Evolutionary conservation across 2,113 vertebrate species (phyloP), one percentile per base, ranked within the genome.

Genomic region (Eurypyga helias): DNA sequence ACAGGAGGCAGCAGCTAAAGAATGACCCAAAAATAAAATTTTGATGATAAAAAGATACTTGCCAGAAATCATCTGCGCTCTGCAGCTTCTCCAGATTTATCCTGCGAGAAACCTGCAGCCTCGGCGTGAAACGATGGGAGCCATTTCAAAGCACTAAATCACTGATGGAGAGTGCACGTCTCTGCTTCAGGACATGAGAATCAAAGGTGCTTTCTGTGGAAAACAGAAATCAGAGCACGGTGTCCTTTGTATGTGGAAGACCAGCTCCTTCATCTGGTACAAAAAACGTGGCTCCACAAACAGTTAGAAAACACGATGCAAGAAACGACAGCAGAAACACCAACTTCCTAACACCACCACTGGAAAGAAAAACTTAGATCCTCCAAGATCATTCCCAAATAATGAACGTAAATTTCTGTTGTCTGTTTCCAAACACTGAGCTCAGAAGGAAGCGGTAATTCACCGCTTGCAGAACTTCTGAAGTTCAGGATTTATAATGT

Each of bases 11-110:
- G 81, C 84, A 83, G 87, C 70, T 92, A 87, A 84, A 92, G 89
- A 96, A 91, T 88, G 84, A 94, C 93, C 93, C 91, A 67, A 93
- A 93, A 93, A 95, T 89, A 89, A 96, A 89, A 69, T 85, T 83
- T 41, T 82, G 45, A 87, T 82, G 87, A 83, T 79, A 62, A 93
- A 85, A 90, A 80, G 93, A 54, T 80, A 80, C 91, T 93, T 93
- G 93, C 91, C 91, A 95, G 91, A 96, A 93, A 80, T 83, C 66
- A 51, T 84, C 65, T 41, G 61, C 8, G 7, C 89, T 94, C 73
- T 60, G 16, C 73, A 48, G 87, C 73, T 84, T 55, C 67, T 93
- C 83, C 41, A 20, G 75, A 88, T 83, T 92, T 77, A 83, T 81
- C 72, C 77, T 71, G 91, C 71, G 17, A 66, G 78, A 58, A 71